phyloP scores from a whole-genome alignment of 1,140 invertebrate species.

The Drosophila dunni region DNA sequence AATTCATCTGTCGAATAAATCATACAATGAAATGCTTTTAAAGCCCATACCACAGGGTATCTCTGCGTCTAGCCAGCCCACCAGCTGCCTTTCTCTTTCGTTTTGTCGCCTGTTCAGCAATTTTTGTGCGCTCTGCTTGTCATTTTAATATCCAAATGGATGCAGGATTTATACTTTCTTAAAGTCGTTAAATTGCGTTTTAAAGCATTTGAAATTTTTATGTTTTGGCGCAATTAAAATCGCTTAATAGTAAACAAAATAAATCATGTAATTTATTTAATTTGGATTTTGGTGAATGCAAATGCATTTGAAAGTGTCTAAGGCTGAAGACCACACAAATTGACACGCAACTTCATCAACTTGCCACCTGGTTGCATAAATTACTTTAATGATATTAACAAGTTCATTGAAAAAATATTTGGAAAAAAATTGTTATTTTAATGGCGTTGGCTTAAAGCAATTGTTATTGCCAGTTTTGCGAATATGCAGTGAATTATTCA shows the following conservation, averaged over 20 bases:
- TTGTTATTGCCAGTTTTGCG: conserved; percentile 46
- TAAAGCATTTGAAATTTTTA: background rate
- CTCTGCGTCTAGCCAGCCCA: background rate
- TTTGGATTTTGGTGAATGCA: background rate
- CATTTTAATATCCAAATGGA: conserved; percentile 44
- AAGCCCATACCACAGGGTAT: background rate
- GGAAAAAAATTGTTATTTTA: conserved; percentile 32
- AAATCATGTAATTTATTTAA: too few species aligned
- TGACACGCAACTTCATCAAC: conserved; percentile 18
- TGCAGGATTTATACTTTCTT: conserved; percentile 1
- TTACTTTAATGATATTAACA: conserved; percentile 42
- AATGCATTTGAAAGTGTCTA: background rate
- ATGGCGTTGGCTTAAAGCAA: conserved; percentile 44
- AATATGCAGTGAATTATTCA: conserved; percentile 48
- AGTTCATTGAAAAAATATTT: conserved; percentile 58
- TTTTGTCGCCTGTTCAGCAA: conserved; percentile 1
- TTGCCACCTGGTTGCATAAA: conserved; percentile 33
- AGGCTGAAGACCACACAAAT: conserved; percentile 18
- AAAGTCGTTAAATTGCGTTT: background rate
- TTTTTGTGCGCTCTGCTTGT: conserved; percentile 23
- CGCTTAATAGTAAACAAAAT: too few species aligned
- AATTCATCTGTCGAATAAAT: too few species aligned
- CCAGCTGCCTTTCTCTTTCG: background rate
- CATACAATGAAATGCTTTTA: background rate
- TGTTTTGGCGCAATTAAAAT: too few species aligned